Conservation (phyloP, 1,140 invertebrate species). For the Phenacoccus solenopsis region DNA sequence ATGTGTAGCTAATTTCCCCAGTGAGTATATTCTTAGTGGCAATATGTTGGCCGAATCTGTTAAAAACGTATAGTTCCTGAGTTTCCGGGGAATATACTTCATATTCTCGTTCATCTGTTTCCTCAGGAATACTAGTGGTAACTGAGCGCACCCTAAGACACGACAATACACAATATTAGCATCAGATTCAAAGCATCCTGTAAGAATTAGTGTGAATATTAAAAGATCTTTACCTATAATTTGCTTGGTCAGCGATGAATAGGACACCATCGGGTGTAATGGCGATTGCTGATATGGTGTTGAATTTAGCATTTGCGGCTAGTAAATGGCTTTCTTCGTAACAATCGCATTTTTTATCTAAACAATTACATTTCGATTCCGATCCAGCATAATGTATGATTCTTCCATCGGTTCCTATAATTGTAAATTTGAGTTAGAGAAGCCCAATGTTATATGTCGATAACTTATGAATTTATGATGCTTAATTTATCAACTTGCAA, state of each 20-base stretch:
- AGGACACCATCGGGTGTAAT: slow-evolving; percentile 88
- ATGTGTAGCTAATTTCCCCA: slow-evolving; percentile 78
- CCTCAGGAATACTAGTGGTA: slow-evolving; percentile 78
- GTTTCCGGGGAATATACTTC: slow-evolving; percentile 91
- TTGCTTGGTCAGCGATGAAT: slow-evolving; percentile 88
- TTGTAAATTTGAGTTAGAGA: too few species aligned
- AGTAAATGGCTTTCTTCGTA: slow-evolving; percentile 82
- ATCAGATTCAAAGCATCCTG: neutral
- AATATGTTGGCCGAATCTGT: slow-evolving; percentile 87
- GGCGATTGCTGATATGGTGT: slow-evolving; percentile 82
- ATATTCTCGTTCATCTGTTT: slow-evolving; percentile 69
- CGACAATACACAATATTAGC: neutral
- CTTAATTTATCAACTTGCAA: neutral
- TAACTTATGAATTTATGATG: too few species aligned
- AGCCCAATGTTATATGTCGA: too few species aligned
- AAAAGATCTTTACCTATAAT: slow-evolving; percentile 40
- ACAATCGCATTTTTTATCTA: slow-evolving; percentile 79
- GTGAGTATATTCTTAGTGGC: slow-evolving; percentile 86
- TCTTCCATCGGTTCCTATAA: slow-evolving; percentile 67
- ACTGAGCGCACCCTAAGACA: slow-evolving; percentile 66
- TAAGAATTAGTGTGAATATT: neutral
- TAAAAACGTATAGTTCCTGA: slow-evolving; percentile 91
- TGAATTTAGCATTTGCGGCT: slow-evolving; percentile 84
- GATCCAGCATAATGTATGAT: slow-evolving; percentile 84
- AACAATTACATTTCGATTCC: slow-evolving; percentile 88